Percentiles rank a stretch among this genome's conserved stretches.
Evolutionary conservation across 2,888 invertebrate species (phyloP).

Genomic region (Zeuzera pyrina): DNA sequence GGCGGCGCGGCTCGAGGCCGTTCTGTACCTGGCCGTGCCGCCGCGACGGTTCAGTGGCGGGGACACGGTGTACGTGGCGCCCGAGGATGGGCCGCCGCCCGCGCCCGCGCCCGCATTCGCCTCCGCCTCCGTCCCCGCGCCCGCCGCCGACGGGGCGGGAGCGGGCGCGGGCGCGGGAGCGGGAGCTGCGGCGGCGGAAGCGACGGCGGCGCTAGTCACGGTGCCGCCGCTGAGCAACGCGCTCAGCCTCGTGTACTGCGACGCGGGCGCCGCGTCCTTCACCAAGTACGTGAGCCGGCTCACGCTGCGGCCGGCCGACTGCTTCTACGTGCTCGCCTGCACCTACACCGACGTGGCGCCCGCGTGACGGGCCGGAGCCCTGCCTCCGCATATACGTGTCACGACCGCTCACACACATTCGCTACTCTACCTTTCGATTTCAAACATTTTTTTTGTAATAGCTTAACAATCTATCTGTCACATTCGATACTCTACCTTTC

Average conservation of each 20-base stretch:
- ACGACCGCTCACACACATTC: no score
- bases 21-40: constrained; percentile 43
- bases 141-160: constrained; percentile 9
- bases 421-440: no score
- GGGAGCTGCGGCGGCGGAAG: constrained; percentile 16
- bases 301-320: constrained; percentile 24
- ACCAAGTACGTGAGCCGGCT: constrained; percentile 55
- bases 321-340: constrained; percentile 49
- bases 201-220: constrained; percentile 67
- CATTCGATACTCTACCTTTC: no score
- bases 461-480: no score
- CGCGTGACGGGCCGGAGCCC: no score
- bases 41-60: constrained; percentile 30
- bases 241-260: constrained; percentile 76
- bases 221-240: constrained; percentile 78
- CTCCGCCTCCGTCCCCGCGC: background rate
- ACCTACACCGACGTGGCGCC: constrained; percentile 56
- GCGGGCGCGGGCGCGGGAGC: constrained; percentile 11
- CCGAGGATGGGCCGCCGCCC: constrained; percentile 38
- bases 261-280: constrained; percentile 63
- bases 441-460: no score
- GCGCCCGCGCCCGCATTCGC: constrained; percentile 5
- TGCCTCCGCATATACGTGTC: no score
- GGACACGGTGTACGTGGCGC: constrained; percentile 42
- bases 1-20: constrained; percentile 36